phyloP scores from a whole-genome alignment of 2,797 vertebrate genomes.

The Caiman crocodilus region DNA sequence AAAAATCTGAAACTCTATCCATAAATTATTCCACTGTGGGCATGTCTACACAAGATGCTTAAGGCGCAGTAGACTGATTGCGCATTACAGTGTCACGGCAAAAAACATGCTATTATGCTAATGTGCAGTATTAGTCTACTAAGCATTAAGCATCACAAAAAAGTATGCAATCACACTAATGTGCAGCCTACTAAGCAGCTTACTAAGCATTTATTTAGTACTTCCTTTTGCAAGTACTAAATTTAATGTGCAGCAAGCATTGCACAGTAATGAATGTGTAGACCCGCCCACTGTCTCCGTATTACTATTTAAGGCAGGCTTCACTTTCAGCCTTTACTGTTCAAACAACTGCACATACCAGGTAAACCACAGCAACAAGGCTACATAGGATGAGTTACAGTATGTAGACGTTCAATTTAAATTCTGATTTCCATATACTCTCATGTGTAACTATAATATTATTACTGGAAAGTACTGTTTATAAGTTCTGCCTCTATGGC shows the following conservation, averaged over 20 bases:
- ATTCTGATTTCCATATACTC: neutral
- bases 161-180: no score
- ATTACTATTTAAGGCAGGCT: slow-evolving; percentile 11
- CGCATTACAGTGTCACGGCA: no score
- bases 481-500: neutral
- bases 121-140: no score
- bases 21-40: slow-evolving; percentile 26
- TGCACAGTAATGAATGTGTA: no score
- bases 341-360: neutral
- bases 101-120: no score
- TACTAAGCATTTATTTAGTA: no score
- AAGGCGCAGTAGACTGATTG: no score
- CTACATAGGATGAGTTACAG: neutral
- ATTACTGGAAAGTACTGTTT: slow-evolving; percentile 7
- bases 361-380: neutral
- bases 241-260: no score
- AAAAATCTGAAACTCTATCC: slow-evolving; percentile 49
- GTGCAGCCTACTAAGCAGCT: no score
- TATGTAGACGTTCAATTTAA: neutral
- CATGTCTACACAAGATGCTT: no score
- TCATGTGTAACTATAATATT: neutral
- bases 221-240: no score
- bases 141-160: no score
- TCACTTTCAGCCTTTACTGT: slow-evolving; percentile 5
- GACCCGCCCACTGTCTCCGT: neutral